Percentiles rank a stretch among this genome's conserved stretches.
These are phyloP conservation scores for Todus mexicanus DNA, from an alignment of 2,797 vertebrate species.

Conservation along the genomic window DNA sequence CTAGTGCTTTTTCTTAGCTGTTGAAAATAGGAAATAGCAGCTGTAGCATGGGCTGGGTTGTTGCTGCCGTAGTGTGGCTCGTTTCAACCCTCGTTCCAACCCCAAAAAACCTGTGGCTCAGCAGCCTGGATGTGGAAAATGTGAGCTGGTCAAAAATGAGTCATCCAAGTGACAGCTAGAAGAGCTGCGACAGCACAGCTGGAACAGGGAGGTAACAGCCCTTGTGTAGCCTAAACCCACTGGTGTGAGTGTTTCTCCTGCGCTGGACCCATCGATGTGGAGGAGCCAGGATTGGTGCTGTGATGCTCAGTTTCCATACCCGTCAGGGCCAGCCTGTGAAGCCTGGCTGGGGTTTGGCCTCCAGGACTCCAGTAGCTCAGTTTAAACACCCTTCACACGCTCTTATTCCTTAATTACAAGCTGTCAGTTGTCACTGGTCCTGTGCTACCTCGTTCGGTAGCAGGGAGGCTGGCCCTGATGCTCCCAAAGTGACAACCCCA, in stretches of 20 bases:
- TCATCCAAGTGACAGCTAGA: background rate
- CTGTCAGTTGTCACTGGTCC: background rate
- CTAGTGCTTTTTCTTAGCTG: background rate
- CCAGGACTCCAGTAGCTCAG: background rate
- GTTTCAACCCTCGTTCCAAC: background rate
- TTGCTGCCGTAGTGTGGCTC: background rate
- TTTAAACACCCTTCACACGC: background rate
- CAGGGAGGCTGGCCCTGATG: background rate
- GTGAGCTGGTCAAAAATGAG: background rate
- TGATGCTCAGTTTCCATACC: background rate
- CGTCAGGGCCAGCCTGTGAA: background rate
- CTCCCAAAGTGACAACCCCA: background rate
- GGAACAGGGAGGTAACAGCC: background rate
- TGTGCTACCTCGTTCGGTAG: background rate
- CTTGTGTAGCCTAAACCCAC: background rate
- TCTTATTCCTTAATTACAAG: background rate
- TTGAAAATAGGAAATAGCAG: background rate
- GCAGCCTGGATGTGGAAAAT: background rate
- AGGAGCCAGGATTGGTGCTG: background rate
- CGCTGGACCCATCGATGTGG: rapidly evolving
- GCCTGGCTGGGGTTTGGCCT: background rate
- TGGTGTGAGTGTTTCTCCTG: rapidly evolving
- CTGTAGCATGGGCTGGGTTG: rapidly evolving
- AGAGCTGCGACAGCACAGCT: background rate
- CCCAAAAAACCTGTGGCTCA: background rate